These are phyloP conservation scores for Sebastes dallii DNA, from an alignment of 2,797 vertebrate species.

Conservation along the genomic window DNA sequence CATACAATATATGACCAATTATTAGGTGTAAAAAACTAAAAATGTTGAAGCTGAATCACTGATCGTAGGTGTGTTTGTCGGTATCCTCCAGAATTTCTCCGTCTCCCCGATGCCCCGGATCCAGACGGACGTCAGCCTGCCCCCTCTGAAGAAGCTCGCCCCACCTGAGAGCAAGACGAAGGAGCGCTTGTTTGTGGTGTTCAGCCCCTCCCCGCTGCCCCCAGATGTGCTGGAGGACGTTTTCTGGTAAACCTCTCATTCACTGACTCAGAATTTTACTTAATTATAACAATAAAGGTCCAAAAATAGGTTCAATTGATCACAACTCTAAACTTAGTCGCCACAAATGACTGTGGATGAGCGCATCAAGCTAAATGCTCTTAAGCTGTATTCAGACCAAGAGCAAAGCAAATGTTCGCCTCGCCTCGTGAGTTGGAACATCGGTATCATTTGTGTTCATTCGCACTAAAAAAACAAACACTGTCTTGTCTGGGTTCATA, in stretches of 20 bases:
- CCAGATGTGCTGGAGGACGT: constrained; percentile 92
- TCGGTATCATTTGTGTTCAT: too few species aligned
- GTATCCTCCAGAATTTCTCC: constrained; percentile 60
- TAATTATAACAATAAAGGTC: too few species aligned
- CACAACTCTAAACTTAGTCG: background rate
- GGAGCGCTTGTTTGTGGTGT: constrained; percentile 95
- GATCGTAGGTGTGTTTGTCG: background rate
- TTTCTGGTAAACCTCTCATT: constrained; percentile 87
- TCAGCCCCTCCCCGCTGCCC: constrained; percentile 91
- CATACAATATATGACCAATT: background rate
- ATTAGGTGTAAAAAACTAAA: background rate
- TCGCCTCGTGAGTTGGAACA: too few species aligned
- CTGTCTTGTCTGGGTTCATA: too few species aligned
- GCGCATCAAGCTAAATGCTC: constrained; percentile 6
- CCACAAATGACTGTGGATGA: constrained; percentile 1
- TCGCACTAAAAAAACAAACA: too few species aligned
- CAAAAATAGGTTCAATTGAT: background rate
- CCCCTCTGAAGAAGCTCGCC: constrained; percentile 89
- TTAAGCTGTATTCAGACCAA: too few species aligned
- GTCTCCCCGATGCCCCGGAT: constrained; percentile 78
- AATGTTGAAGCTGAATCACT: background rate
- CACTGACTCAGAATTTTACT: too few species aligned
- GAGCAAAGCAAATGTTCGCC: too few species aligned
- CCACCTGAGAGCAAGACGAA: constrained; percentile 87
- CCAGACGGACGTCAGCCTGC: constrained; percentile 90